Evolutionary conservation across 2,888 invertebrate species (phyloP), one percentile per base, ranked within the genome.

Genomic region (Mermis nigrescens): DNA sequence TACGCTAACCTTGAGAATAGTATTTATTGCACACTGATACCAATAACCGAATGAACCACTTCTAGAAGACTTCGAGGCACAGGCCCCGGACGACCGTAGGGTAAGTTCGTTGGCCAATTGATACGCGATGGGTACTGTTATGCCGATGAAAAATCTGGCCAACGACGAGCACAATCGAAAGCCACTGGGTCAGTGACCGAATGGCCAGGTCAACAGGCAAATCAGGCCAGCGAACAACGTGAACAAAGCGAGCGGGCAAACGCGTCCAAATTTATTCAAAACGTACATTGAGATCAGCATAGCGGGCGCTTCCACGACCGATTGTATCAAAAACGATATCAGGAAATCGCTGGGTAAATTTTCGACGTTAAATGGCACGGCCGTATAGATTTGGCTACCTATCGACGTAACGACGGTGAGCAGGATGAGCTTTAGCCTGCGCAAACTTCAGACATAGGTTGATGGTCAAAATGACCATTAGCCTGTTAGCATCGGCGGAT

Each of bases 271-370:
- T 22, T 32, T 12, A 32, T 60, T 58, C 32, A 59, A 29, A 4
- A 59, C 4, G 48, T 45, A 38, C 24, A 59, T 22, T 19, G 46
- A 46, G 4, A 45, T 2, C 15, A 59, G 7, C 4, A 53, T 60
- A 26, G 60, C 60, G 24, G 60, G 60, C 1, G 53, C 53, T 38
- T 60, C 60, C 12, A 60, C 46, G 19, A 24, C 12, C 12, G 48
- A 12, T 24, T 48, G 48, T 4, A 48, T 24, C 4, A 24, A 12
- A 24, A n/a, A 48, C 48, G 48, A 48, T 7, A 48, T 24, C 4
- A n/a, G 24, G 24, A 48, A 48, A 24, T 48, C 24, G 48, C 19
- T 24, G 4, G 4, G 19, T 24, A 48, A 48, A n/a, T 48, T 48
- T 48, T 48, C 48, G 19, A 48, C 24, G 24, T n/a, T 24, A 24